These are phyloP conservation scores for Zonotrichia leucophrys DNA, from an alignment of 2,113 vertebrate genomes.

Conservation along the genomic window DNA sequence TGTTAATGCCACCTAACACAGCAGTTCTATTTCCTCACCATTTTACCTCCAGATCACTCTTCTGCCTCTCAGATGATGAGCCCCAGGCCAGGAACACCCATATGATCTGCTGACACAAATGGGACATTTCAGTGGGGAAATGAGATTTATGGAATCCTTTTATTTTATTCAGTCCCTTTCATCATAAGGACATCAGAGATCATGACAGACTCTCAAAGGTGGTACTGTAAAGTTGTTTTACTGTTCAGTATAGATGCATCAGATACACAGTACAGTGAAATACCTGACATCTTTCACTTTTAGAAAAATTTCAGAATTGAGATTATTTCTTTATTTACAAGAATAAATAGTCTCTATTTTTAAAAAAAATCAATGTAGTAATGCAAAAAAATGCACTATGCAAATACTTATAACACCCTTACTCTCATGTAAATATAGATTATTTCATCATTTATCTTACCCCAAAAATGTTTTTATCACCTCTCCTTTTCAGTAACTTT, in stretches of 20 bases:
- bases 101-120: not conserved
- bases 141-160: not conserved
- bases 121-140: not conserved
- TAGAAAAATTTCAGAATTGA: not conserved
- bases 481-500: not conserved
- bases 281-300: not conserved
- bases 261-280: not conserved
- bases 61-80: not conserved
- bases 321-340: not conserved
- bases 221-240: not conserved
- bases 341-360: not conserved
- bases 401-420: not conserved
- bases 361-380: not conserved
- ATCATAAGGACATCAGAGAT: not conserved
- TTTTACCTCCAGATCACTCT: not conserved
- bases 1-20: not conserved
- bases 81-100: not conserved
- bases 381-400: not conserved
- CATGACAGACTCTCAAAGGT: not conserved
- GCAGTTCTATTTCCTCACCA: not conserved
- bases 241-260: not conserved
- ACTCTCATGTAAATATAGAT: not conserved
- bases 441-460: not conserved
- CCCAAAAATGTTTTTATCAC: not conserved
- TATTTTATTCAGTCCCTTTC: not conserved